These are phyloP conservation scores for Aproaerema taeniolella DNA, from an alignment of 2,888 invertebrate species.

Conservation along the genomic window DNA sequence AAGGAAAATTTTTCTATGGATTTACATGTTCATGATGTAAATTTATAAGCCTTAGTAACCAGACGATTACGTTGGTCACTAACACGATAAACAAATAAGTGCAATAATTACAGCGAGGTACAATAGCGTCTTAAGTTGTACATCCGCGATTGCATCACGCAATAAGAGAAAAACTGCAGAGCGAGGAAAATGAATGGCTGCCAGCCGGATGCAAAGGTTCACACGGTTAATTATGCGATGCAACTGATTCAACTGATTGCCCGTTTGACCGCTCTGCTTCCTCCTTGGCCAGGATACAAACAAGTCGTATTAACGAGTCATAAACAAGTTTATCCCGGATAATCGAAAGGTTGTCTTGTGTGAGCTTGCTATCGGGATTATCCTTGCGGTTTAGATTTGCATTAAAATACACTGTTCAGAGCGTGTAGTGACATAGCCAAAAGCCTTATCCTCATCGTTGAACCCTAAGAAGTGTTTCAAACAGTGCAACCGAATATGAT, in stretches of 20 bases:
- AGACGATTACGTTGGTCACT: constrained; percentile 16
- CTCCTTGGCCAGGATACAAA: constrained; percentile 51
- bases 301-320: constrained; percentile 29
- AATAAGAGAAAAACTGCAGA: constrained; percentile 55
- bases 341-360: constrained; percentile 10
- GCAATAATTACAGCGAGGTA: constrained; percentile 21
- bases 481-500: too few species aligned
- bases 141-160: constrained; percentile 67
- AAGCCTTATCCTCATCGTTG: too few species aligned
- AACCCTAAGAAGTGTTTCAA: too few species aligned
- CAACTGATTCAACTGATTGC: constrained; percentile 28
- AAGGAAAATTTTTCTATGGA: too few species aligned
- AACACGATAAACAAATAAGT: constrained; percentile 20
- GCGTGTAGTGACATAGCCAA: too few species aligned
- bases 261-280: constrained; percentile 46
- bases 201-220: constrained; percentile 66
- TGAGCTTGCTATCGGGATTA: constrained; percentile 1
- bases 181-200: constrained; percentile 64
- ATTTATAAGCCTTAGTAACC: too few species aligned
- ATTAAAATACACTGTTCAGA: too few species aligned
- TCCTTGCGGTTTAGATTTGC: neutral
- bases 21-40: too few species aligned
- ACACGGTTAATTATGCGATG: constrained; percentile 50
- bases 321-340: constrained; percentile 40
- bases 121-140: constrained; percentile 24